Evolutionary conservation across 2,797 vertebrate genomes (phyloP).

Genomic region (Valencia hispanica): DNA sequence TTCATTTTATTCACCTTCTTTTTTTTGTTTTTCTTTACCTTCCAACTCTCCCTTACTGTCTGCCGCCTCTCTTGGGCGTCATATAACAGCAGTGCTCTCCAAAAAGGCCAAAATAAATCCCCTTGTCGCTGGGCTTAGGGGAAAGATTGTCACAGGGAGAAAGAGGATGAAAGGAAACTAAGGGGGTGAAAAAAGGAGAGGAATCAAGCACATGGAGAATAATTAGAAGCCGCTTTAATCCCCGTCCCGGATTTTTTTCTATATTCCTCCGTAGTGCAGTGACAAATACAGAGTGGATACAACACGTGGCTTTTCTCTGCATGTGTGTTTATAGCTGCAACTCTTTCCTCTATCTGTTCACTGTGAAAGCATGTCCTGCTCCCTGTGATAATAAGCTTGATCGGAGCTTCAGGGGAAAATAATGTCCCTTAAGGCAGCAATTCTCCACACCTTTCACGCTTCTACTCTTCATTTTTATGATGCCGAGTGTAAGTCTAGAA

Average conservation of each 20-base stretch:
- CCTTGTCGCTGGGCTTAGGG: constrained; percentile 53
- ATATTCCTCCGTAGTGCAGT: constrained; percentile 19
- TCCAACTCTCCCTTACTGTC: neutral
- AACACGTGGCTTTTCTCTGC: neutral
- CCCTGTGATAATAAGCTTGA: constrained; percentile 28
- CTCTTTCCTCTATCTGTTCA: constrained; percentile 22
- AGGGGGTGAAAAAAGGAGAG: constrained; percentile 2
- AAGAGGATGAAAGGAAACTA: constrained; percentile 20
- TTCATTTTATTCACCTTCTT: constrained; percentile 1
- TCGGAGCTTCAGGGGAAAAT: constrained; percentile 57
- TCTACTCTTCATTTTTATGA: constrained; percentile 17
- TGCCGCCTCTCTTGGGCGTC: constrained; percentile 28
- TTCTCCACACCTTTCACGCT: constrained; percentile 27
- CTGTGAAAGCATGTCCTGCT: constrained; percentile 22
- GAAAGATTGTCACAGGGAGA: constrained; percentile 21
- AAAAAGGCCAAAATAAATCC: constrained; percentile 56
- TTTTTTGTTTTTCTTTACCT: neutral
- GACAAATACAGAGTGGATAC: neutral
- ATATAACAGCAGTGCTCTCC: constrained; percentile 46
- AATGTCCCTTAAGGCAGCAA: constrained; percentile 27
- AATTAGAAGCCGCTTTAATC: constrained; percentile 59
- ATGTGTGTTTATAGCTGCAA: neutral
- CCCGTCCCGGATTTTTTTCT: constrained; percentile 39
- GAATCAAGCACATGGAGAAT: constrained; percentile 42
- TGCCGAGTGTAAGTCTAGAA: neutral